Base-by-base conservation (phyloP, 1,140 invertebrate genomes). In the Lepidurus arcticus region DNA sequence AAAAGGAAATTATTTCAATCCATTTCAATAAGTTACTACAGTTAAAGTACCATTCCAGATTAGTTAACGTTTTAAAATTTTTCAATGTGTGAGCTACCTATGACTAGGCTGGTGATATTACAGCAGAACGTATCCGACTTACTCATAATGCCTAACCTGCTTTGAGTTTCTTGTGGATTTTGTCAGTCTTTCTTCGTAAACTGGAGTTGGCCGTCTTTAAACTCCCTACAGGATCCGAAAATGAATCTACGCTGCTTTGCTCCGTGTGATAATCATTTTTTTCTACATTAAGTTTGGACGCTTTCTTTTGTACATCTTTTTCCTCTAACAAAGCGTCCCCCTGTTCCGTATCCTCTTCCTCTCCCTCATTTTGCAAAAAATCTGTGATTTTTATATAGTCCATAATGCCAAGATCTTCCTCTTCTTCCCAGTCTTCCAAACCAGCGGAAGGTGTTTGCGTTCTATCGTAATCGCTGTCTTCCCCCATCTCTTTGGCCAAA, bases 351-450 rank as follows among this genome's bases (percentile, higher is more conserved):
- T 16, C 53, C 21, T 65, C 53, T 65, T 65, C 53, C 8, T 65
- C 53, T 21, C n/a, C 53, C 10, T 65, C 53, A 65, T 65, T 65
- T 16, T 65, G 53, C 53, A 65, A 65, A 16, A 65, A 65, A 65
- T 65, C 53, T 7, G 53, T 16, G 16, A 65, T 65, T 65, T 65
- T 21, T 65, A 65, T 65, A 16, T 11, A 65, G 21, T 65, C 53
- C 16, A 16, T 65, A 65, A 65, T 13, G 21, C 53, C 53, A n/a
- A 65, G 21, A 65, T 65, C 53, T n/a, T 13, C 53, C 8, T 13
- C 7, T 65, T 65, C 53, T 7, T 65, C 53, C 6, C 16, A 9
- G 13, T 65, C 53, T 21, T 65, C 53, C 7, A n/a, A 13, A 65
- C 21, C 13, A 6, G 13, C 4, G 6, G 53, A 7, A 65, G 53